Evolutionary conservation across 2,113 vertebrate genomes (phyloP), one percentile per base, ranked within the genome.

Genomic region (Ondatra zibethicus): DNA sequence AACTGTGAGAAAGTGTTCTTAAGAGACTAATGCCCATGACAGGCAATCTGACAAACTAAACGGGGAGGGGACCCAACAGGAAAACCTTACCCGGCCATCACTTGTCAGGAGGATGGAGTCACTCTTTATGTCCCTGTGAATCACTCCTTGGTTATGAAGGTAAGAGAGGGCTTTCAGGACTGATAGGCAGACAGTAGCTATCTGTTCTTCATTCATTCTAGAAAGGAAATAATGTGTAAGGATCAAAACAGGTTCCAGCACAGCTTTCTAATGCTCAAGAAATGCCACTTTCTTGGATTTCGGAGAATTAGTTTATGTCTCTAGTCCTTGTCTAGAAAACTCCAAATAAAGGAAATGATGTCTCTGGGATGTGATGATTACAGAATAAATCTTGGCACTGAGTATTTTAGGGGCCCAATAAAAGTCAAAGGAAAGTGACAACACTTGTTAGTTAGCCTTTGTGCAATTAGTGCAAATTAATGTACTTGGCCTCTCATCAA

Each of bases 181-280:
- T 0, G 99, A 99, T 97, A 99, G 92, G 97, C 99, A 99, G 86
- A 99, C 99, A 0, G 99, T 99, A 3, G 99, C 99, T 55, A 99
- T 99, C 99, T 99, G 99, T 97, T 99, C 99, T 98, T 99, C 99
- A 27, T 99, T 99, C 99, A 99, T 99, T 98, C 99, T 99, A 97
- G 73, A 98, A 97, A 93, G 89, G 78, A 96, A 95, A 91, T 50
- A 77, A 85, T 86, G 93, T 76, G 91, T 58, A 66, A 96, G 65
- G 63, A 93, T 7, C 7, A 84, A 97, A 73, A 93, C n/a, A 92
- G 11, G n/a, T 75, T 95, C 87, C 95, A 92, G 81, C 72, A 82
- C 42, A 91, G 82, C 88, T 86, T 92, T 86, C 52, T 91, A 55
- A 89, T 92, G 61, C 63, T 91, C 36, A 70, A 78, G 12, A 75